Evolutionary conservation across 1,140 invertebrate species (phyloP).

Genomic region (Zaprionus taronus): DNA sequence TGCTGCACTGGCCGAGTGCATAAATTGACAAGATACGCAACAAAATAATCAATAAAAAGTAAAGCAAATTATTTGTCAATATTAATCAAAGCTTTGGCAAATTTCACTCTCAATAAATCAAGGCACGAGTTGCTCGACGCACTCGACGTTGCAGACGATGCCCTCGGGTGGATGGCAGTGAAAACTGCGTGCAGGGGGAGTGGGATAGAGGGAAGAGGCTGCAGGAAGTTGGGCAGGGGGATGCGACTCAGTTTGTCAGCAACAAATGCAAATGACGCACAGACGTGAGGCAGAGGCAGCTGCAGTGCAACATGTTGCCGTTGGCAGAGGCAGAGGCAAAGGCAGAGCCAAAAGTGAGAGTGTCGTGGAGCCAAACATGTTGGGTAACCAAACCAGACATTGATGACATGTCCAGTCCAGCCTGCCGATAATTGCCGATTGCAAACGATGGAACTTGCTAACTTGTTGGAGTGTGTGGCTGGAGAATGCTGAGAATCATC

Average conservation of each 20-base stretch:
- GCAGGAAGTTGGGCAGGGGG: no score
- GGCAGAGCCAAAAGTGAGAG: slow-evolving; percentile 62
- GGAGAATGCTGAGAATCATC: slow-evolving; percentile 8
- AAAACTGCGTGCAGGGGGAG: slow-evolving; percentile 53
- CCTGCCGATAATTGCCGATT: slow-evolving; percentile 12
- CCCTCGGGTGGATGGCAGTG: slow-evolving; percentile 62
- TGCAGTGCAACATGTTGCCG: slow-evolving; percentile 46
- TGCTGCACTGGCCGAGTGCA: slow-evolving; percentile 17
- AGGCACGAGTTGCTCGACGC: slow-evolving; percentile 26
- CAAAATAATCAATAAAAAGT: slow-evolving; percentile 3
- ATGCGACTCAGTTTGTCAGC: slow-evolving; percentile 31
- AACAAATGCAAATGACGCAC: slow-evolving; percentile 67
- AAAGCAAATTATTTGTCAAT: slow-evolving; percentile 69
- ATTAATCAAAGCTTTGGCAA: slow-evolving; percentile 73
- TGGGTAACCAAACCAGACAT: slow-evolving; percentile 42
- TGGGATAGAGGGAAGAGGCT: no score
- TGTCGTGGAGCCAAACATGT: slow-evolving; percentile 48
- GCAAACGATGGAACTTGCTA: not conserved
- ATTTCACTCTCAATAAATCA: slow-evolving; percentile 81
- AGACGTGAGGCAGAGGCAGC: slow-evolving; percentile 18
- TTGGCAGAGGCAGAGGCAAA: not conserved
- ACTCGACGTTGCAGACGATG: slow-evolving; percentile 28
- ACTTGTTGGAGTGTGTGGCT: not conserved
- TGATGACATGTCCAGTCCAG: slow-evolving; percentile 28
- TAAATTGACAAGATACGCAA: slow-evolving; percentile 17